Conservation (phyloP, 2,888 invertebrate species). For the Cephalotes varians region DNA sequence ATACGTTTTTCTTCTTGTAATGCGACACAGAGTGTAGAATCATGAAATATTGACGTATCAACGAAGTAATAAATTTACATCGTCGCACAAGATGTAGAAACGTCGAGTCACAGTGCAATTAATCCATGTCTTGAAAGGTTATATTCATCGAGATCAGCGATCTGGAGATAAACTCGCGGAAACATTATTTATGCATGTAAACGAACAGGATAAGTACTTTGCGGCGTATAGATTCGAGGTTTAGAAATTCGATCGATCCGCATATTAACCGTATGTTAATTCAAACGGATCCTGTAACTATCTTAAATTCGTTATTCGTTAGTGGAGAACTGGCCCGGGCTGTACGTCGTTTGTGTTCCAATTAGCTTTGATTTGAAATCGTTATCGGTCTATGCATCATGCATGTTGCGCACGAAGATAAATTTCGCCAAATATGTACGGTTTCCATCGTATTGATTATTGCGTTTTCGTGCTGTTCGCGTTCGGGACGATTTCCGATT, state of each 20-base stretch:
- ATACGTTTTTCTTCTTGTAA: not conserved
- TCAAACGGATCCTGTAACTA: constrained; percentile 42
- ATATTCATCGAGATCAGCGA: constrained; percentile 30
- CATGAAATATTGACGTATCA: constrained; percentile 24
- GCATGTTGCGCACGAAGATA: constrained; percentile 34
- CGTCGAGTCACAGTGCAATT: constrained; percentile 44
- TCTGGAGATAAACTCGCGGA: constrained; percentile 28
- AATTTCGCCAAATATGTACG: constrained; percentile 17
- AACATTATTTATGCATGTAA: constrained; percentile 55
- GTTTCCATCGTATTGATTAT: constrained; percentile 60
- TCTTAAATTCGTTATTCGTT: constrained; percentile 53
- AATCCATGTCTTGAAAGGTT: constrained; percentile 35
- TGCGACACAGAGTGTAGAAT: not conserved
- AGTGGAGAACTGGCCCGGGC: constrained; percentile 22
- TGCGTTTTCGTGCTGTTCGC: constrained; percentile 34
- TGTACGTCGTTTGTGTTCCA: constrained; percentile 38
- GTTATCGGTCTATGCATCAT: constrained; percentile 54
- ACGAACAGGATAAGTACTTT: constrained; percentile 37
- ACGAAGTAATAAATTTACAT: constrained; percentile 47
- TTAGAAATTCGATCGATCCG: constrained; percentile 29
- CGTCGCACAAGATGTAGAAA: constrained; percentile 15
- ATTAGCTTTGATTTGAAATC: constrained; percentile 58
- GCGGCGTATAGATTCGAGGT: not conserved
- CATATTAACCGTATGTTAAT: constrained; percentile 43
- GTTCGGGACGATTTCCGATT: constrained; percentile 36